Conservation (phyloP, 2,113 vertebrate genomes). For the Dipodomys spectabilis region DNA sequence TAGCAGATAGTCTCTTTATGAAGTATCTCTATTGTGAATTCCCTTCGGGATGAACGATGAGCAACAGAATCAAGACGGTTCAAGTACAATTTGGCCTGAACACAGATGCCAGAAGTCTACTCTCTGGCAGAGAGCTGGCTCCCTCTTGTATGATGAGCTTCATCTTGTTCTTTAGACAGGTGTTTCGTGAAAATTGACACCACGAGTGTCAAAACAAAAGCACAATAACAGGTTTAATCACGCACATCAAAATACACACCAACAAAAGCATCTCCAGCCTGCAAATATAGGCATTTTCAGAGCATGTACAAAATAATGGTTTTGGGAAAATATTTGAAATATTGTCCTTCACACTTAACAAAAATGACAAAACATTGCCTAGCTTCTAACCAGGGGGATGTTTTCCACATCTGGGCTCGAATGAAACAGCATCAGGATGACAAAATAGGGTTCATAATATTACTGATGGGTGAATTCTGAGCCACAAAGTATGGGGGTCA, state of each 20-base stretch:
- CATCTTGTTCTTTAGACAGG: conserved; percentile 65
- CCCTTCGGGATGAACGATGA: conserved; percentile 21
- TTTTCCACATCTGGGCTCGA: conserved; percentile 72
- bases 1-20: conserved; percentile 42
- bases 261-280: conserved; percentile 15
- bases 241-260: conserved; percentile 54
- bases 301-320: conserved; percentile 67
- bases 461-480: background rate
- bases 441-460: conserved; percentile 44
- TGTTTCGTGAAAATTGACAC: conserved; percentile 72
- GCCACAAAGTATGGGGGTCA: background rate
- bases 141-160: background rate
- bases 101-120: conserved; percentile 54
- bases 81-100: conserved; percentile 46
- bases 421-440: conserved; percentile 59
- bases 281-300: conserved; percentile 41
- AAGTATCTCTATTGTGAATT: conserved; percentile 21
- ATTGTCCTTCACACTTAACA: conserved; percentile 76
- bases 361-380: conserved; percentile 77
- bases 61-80: conserved; percentile 49
- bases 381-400: conserved; percentile 58
- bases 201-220: conserved; percentile 75
- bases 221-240: conserved; percentile 73
- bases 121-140: conserved; percentile 59
- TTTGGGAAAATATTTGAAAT: conserved; percentile 72